Base-by-base conservation (phyloP, 2,888 invertebrate genomes). In the Morinoia aosen region DNA sequence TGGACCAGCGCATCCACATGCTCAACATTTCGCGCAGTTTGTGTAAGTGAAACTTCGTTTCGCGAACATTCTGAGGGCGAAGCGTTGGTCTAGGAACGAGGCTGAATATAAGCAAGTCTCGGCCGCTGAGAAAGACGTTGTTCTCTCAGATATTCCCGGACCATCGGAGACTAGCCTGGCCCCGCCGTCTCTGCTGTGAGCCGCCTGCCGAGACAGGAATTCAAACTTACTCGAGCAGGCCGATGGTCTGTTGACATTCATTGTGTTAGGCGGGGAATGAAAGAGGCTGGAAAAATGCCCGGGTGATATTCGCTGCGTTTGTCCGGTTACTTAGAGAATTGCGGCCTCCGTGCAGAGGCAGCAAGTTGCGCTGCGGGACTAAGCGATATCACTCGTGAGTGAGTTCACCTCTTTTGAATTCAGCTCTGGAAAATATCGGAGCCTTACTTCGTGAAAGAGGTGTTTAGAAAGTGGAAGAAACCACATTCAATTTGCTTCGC, bases 191-290 rank as follows among this genome's bases (percentile, higher is more conserved):
- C 76, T 76, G 76, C 8, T 33, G 25, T 76, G 76, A 76, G 33
- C 76, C 33, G 76, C 76, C 76, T 76, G 76, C 25, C 76, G 76
- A 76, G 76, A 33, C 76, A 3, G 19, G 76, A 76, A 76, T 76
- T 76, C 76, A 76, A 76, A 76, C 76, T 76, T 76, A 76, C 76
- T 76, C 33, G 76, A 16, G 76, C 25, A 76, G 25, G 33, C 76
- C 76, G 25, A 76, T 76, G 76, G 76, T 76, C 33, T 76, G 76
- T 76, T 76, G 76, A 76, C 76, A 76, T 76, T 76, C 76, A 76
- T 76, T 76, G 76, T 76, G 76, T 76, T 76, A 76, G 76, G 76
- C 76, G 76, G 76, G 14, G 33, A 76, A 76, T 76, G 76, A 76
- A 76, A 19, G 76, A 76, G 76, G 76, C 76, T 76, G 76, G 25